Evolutionary conservation across 1,140 invertebrate genomes (phyloP), one percentile per base, ranked within the genome.

Genomic region (Papilio helenus): DNA sequence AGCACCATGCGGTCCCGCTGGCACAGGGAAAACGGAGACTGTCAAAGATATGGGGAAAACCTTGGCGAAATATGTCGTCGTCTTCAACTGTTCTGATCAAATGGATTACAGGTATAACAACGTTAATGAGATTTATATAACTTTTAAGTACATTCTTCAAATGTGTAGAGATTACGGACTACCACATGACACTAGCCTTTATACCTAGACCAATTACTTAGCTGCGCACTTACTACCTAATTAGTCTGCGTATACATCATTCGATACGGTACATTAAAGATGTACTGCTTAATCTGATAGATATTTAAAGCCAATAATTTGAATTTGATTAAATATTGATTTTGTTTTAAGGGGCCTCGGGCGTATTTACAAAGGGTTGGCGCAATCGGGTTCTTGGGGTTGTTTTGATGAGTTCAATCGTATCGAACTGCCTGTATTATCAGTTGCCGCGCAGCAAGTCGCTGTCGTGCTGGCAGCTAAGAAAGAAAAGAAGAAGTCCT

Each of bases 1-100:
- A 0, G 98, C 98, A 7, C 98, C 98, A 0, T 99, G 98, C 87
- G 99, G 99, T 1, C 98, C 98, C 9, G 98, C 98, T 2, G 98
- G 98, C 20, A 99, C 98, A 0, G 98, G 98, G 1, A 99, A 99
- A 95, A 99, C 99, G 0, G 99, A 99, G 94, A 99, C 99, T 0
- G 97, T 98, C 0, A 99, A 99, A 95, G 99, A 99, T 87, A 99
- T 99, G 99, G 99, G 98, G 2, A 98, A 99, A 94, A 99, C 98
- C 23, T 94, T 99, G 8, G 99, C 98, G 20, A 99, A 99, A 95
- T 99, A 99, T 91, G 98, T 99, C 2, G 98, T 99, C 0, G 98
- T 99, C 0, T 99, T 99, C 94, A 99, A 99, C 95, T 99, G 99
- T 89, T 99, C 98, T 4, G 99, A 99, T 95, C 98, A 99, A 95